phyloP scores from a whole-genome alignment of 2,113 vertebrate species.

The Labeo rohita region DNA sequence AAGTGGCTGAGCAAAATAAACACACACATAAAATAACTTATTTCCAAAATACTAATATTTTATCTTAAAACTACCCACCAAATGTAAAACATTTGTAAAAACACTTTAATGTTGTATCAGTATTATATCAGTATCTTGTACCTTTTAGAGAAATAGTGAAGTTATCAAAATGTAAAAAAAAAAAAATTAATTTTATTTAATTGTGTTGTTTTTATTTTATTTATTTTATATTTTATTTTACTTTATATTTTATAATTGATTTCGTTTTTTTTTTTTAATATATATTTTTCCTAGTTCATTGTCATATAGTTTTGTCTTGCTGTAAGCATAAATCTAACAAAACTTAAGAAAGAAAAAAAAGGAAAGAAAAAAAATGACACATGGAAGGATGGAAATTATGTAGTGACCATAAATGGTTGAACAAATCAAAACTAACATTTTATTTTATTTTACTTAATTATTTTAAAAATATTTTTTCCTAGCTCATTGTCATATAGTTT shows the following conservation, averaged over 20 bases:
- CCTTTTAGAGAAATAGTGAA: neutral
- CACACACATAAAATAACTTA: too few relatives aligned
- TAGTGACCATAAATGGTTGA: neutral
- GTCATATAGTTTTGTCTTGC: too few relatives aligned
- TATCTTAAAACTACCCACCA: neutral
- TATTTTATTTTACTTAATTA: neutral
- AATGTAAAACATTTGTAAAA: neutral
- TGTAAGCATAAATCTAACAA: too few relatives aligned
- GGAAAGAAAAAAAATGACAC: neutral
- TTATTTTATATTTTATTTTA: too few relatives aligned
- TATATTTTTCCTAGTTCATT: too few relatives aligned
- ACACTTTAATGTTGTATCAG: neutral
- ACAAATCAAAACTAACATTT: neutral
- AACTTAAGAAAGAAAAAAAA: too few relatives aligned
- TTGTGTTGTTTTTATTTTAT: too few relatives aligned
- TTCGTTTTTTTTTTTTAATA: too few relatives aligned
- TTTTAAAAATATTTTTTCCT: neutral
- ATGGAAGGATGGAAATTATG: neutral
- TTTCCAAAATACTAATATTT: neutral
- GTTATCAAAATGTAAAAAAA: neutral
- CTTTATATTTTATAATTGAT: too few relatives aligned
- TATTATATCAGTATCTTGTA: neutral
- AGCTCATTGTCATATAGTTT: neutral
- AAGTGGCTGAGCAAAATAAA: too few relatives aligned
- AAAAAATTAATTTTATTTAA: too few relatives aligned